These are phyloP conservation scores for Pheosia gnoma DNA, from an alignment of 2,888 invertebrate species.

Conservation along the genomic window DNA sequence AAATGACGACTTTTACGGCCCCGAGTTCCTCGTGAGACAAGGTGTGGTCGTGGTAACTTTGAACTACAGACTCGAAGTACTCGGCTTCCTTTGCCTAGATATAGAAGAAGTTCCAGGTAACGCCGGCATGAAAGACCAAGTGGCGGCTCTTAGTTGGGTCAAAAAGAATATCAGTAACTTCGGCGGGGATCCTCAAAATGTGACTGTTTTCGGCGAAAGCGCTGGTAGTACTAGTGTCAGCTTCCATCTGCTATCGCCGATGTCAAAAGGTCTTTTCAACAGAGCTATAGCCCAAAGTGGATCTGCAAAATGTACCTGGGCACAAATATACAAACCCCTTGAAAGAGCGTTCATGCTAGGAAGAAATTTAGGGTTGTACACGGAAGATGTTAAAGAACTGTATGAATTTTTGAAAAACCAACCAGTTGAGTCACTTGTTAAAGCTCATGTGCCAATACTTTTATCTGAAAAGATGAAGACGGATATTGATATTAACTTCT, in stretches of 20 bases:
- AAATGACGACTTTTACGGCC: conserved; percentile 50
- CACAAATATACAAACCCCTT: conserved; percentile 10
- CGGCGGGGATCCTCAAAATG: conserved; percentile 52
- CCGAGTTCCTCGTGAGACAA: conserved; percentile 56
- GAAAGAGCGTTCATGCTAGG: conserved; percentile 39
- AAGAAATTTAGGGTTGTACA: conserved; percentile 35
- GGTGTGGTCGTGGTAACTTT: conserved; percentile 57
- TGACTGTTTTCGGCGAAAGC: conserved; percentile 56
- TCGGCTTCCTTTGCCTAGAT: conserved; percentile 60
- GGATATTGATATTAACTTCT: conserved; percentile 12
- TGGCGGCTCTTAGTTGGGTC: conserved; percentile 56
- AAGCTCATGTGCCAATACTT: conserved; percentile 13
- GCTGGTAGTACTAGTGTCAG: conserved; percentile 42
- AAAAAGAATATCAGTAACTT: conserved; percentile 50
- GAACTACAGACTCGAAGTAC: conserved; percentile 60
- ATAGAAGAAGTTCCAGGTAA: conserved; percentile 60
- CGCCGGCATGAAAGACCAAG: conserved; percentile 64
- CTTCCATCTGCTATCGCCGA: conserved; percentile 46
- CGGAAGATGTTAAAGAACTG: conserved; percentile 23
- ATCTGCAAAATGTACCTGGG: conserved; percentile 64
- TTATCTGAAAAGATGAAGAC: conserved; percentile 15
- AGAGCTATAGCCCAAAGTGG: conserved; percentile 87
- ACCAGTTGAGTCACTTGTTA: conserved; percentile 15
- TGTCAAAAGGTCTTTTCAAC: conserved; percentile 49
- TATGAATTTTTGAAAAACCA: conserved; percentile 17